Evolutionary conservation across 2,113 vertebrate genomes (phyloP), one percentile per base, ranked within the genome.

Genomic region (Machaerirhynchus nigripectus): DNA sequence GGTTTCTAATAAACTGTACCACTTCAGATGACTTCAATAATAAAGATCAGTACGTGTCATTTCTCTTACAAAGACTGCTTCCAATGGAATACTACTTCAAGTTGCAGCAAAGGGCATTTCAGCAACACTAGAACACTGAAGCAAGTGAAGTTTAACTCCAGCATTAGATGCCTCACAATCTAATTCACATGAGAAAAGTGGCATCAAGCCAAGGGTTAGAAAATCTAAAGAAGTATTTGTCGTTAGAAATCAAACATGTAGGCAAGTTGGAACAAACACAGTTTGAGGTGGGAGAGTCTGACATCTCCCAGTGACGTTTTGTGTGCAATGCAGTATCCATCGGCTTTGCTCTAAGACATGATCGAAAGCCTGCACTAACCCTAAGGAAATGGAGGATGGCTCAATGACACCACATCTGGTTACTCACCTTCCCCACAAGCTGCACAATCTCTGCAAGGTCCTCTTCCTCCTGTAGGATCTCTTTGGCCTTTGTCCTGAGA

Each of bases 371-470:
- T n/a, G 10, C 2, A 1, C 33, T 27, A 60, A 22, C 19, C 18
- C 11, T 21, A 33, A 64, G 15, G 30, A 77, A 81, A 35, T 3
- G 16, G 28, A 81, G 13, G 13, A 68, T 28, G 15, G 35, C 30
- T 85, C 67, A 67, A 0, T 18, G 52, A 33, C 26, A 23, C 10
- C 24, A 15, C 17, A 80, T 78, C 33, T 75, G 39, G 24, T 37
- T 61, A 85, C 96, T 97, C 69, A 99, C 99, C 98, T 99, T 99
- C 86, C 99, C 99, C n/a, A 99, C 99, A 20, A 99, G 99, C 97
- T 99, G 99, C 59, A 99, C 99, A 46, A 99, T 99, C 97, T 99
- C 99, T 53, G 99, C 99, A 75, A 99, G 97, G 95, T 99, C 99
- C 95, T 99, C 99, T 93, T 99, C 99, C 95, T 99, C 99, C 97